Evolutionary conservation across 1,140 invertebrate species (phyloP).

Genomic region (Ceratoteleas bidentatus): DNA sequence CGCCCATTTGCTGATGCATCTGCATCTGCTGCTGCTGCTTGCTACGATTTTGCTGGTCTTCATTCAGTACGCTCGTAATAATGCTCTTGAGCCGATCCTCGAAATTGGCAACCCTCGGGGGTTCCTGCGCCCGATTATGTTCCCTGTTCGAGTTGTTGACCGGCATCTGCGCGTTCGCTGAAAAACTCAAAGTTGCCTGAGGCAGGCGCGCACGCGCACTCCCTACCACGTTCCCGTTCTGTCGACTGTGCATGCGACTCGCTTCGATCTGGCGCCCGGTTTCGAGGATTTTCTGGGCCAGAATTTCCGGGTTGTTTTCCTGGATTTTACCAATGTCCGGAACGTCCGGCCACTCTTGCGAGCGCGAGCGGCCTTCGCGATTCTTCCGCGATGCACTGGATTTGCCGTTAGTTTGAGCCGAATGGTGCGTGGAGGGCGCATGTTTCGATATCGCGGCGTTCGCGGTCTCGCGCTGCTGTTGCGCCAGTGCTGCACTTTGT

Average conservation of each 20-base stretch:
- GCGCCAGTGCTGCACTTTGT: no score
- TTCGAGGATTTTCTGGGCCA: constrained; percentile 94
- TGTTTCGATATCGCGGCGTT: no score
- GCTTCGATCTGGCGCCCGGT: constrained; percentile 93
- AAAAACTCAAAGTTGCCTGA: constrained; percentile 76
- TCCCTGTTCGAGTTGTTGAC: constrained; percentile 75
- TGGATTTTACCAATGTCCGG: constrained; percentile 94
- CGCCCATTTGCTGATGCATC: constrained; percentile 71
- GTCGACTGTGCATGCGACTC: constrained; percentile 83
- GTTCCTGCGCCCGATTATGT: constrained; percentile 84
- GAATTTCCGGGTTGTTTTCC: constrained; percentile 93
- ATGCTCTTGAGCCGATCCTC: constrained; percentile 96
- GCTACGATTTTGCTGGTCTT: constrained; percentile 86
- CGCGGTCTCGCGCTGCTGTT: no score
- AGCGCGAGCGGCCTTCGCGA: constrained; percentile 88
- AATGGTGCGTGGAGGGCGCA: no score
- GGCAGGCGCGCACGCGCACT: constrained; percentile 73
- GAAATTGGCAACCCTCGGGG: constrained; percentile 92
- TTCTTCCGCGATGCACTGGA: no score
- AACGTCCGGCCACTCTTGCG: constrained; percentile 94
- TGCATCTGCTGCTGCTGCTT: constrained; percentile 76
- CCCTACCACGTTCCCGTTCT: constrained; percentile 40
- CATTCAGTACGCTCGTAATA: constrained; percentile 94
- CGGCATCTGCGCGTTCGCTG: constrained; percentile 62
- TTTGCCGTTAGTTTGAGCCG: no score